Base-by-base conservation (phyloP, 2,797 vertebrate species). In the Cossypha dichroa region DNA sequence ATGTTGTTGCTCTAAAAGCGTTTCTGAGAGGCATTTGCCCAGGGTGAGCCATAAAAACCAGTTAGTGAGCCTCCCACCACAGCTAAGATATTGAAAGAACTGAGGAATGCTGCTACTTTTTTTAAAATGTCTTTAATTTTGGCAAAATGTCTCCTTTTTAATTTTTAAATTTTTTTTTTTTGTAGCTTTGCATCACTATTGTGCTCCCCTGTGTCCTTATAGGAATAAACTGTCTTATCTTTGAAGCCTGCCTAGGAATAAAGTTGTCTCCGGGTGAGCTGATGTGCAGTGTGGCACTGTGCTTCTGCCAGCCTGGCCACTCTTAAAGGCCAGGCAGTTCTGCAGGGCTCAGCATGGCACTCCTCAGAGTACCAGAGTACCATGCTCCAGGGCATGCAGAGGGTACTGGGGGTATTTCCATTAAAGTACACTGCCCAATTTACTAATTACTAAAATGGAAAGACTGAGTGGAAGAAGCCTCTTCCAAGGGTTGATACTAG, bases 331-430 rank as follows among this genome's bases (percentile, higher is more conserved):
- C 52, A 62, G 29, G 48, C n/a, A 13, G 14, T 45, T 38, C 25
- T 16, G 19, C 14, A n/a, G 31, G 6, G 38, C n/a, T 56, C 60
- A 62, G 56, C 48, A 34, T 0, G 2, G 15, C 0, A 2, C 18
- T 84, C 46, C 59, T 66, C 46, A 48, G 20, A 36, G 20, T 2
- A 28, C 31, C 34, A 34, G 34, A 34, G 34, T 34, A 34, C 34
- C 34, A 34, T 62, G 22, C n/a, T 58, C 38, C 56, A 62, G 64
- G 28, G 38, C 60, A 62, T 1, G 11, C 43, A 69, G 28, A 33
- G 3, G 15, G 15, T 36, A 10, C 28, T 34, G 20, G 5, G 11
- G 21, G 11, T 13, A 49, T 49, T 56, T 62, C 38, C 23, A 43
- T 13, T 26, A 34, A n/a, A 14, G 8, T 23, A 17, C 20, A 18